Base-by-base conservation (phyloP, 64 coral and sea anemone species). In the Pocillopora verrucosa region DNA sequence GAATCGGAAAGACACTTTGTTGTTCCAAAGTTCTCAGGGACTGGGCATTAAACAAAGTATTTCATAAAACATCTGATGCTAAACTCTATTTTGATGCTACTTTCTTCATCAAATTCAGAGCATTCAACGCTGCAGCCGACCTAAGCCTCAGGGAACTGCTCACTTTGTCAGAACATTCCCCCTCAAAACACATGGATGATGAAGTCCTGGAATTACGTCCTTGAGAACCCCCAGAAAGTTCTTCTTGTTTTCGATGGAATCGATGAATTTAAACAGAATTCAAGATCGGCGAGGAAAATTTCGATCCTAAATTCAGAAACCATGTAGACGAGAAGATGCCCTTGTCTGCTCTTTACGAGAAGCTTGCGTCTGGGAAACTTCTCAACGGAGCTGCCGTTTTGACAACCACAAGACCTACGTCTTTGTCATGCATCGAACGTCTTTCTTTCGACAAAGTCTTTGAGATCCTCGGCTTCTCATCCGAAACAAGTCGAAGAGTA, bases 401-500 rank as follows among this genome's bases (percentile, higher is more conserved):
- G 9, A 35, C 77, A n/a, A 89, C 88, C 73, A 68, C 89, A n/a
- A 63, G 93, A 58, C 89, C 93, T 13, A 90, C 78, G 70, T 76
- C 93, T 59, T 63, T 80, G 61, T 19, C 65, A 65, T 34, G 74
- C 16, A 34, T 94, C 4, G 57, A 41, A 86, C 3, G 80, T 19
- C 68, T 86, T 11, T 22, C 19, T 2, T 87, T 88, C 68, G 58
- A 84, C 17, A 88, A 84, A 88, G 83, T 30, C 10, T 45, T 87
- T 61, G 93, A 95, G 77, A 83, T 95, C 63, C 76, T 91, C 41
- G 93, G 93, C 15, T 95, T 95, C 76, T n/a, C 89, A 75, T 35
- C 70, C 20, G 15, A 15, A 88, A 84, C 58, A 91, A 69, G 89
- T 95, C 5, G 34, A 91, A 70, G 38, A 82, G 63, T 91, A 95